These are phyloP conservation scores for Cladorhizidae sp. DNA, from an alignment of 37 sponge, comb jelly and placozoan genomes.

Conservation along the genomic window DNA sequence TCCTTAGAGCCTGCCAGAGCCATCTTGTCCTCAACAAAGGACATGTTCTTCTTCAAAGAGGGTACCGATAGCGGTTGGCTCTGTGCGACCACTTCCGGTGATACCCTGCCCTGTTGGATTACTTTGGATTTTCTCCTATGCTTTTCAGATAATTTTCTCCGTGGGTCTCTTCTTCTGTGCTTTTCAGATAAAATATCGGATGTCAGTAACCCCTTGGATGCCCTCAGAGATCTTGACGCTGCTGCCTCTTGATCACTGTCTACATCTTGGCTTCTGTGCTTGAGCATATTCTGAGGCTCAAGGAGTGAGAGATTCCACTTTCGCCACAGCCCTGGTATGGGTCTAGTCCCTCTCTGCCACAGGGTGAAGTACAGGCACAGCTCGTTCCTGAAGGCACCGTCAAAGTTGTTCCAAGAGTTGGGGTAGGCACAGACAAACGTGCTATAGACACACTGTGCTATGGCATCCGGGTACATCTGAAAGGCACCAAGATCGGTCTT, in stretches of 20 bases:
- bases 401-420: constrained; percentile 87
- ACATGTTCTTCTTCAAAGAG: neutral
- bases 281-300: constrained; percentile 72
- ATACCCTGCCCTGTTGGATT: neutral
- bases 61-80: neutral
- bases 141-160: neutral
- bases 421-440: constrained; percentile 79
- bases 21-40: neutral
- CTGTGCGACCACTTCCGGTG: too few species aligned
- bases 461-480: constrained; percentile 69
- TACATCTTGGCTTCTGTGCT: constrained; percentile 35
- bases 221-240: too few species aligned
- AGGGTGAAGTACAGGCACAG: constrained; percentile 63
- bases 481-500: neutral
- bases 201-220: neutral
- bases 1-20: neutral
- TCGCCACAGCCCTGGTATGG: constrained; percentile 55
- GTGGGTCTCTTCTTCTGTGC: neutral
- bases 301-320: constrained; percentile 59
- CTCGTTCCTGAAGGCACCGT: constrained; percentile 72
- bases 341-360: constrained; percentile 76
- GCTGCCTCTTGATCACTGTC: neutral
- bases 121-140: neutral
- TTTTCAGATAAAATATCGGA: neutral
- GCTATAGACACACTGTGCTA: constrained; percentile 83